These are phyloP conservation scores for Serinus canaria DNA, from an alignment of 2,113 vertebrate genomes.

Conservation along the genomic window DNA sequence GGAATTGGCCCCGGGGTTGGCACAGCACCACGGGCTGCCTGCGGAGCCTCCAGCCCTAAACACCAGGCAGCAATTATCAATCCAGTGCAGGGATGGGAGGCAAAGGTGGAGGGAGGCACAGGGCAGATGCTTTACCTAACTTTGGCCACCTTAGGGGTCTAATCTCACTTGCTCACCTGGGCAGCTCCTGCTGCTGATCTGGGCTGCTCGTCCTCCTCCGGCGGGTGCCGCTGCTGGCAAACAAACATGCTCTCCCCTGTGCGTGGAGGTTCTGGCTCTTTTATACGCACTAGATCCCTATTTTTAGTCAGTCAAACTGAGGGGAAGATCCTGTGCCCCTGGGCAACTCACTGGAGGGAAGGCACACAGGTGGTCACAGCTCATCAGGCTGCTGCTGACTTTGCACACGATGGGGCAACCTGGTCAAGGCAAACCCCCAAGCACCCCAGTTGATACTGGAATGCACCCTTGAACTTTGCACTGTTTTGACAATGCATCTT, in stretches of 20 bases:
- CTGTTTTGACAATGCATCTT: not conserved
- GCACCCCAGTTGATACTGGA: not conserved
- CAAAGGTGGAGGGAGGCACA: not conserved
- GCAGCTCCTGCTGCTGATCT: not conserved
- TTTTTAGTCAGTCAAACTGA: not conserved
- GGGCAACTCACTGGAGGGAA: rapidly evolving
- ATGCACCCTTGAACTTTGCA: not conserved
- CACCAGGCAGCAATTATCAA: not conserved
- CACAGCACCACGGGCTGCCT: rapidly evolving
- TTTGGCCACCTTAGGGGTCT: not conserved
- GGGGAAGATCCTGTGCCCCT: rapidly evolving
- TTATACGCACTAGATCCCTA: not conserved
- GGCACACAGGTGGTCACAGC: not conserved
- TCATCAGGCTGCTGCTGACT: not conserved
- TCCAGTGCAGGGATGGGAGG: not conserved
- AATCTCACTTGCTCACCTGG: not conserved
- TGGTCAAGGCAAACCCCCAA: not conserved
- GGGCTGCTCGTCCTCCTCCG: not conserved
- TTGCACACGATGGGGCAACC: not conserved
- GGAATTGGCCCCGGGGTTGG: not conserved
- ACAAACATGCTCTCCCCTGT: not conserved
- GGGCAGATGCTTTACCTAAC: not conserved
- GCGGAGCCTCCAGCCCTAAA: not conserved
- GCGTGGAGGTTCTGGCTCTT: not conserved
- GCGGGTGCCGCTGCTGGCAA: not conserved